Evolutionary conservation across 1,140 invertebrate species (phyloP).

Genomic region (Sweltsa coloradensis): DNA sequence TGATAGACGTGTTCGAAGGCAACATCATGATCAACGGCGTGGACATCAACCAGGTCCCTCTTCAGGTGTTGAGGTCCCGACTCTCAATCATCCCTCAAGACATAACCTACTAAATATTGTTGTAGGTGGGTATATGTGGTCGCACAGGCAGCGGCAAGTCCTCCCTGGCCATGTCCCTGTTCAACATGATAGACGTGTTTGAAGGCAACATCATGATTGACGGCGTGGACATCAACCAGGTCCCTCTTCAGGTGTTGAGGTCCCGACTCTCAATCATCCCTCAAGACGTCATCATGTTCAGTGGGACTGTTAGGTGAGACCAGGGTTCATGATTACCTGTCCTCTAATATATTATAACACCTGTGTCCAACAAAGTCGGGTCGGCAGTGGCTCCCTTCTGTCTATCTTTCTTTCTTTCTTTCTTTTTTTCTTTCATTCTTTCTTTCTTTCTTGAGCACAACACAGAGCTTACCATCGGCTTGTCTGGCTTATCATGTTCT

Average conservation of each 20-base stretch:
- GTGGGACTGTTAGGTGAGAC: slow-evolving; percentile 40
- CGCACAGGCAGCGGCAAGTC: slow-evolving; percentile 72
- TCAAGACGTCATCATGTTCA: slow-evolving; percentile 46
- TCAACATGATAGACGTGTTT: slow-evolving; percentile 44
- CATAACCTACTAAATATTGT: too few relatives aligned
- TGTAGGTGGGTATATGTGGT: slow-evolving; percentile 71
- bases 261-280: slow-evolving; percentile 46
- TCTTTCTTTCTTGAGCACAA: too few relatives aligned
- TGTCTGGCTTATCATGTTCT: too few relatives aligned
- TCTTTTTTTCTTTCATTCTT: too few relatives aligned
- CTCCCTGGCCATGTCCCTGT: slow-evolving; percentile 54
- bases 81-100: slow-evolving; percentile 51
- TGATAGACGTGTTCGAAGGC: slow-evolving; percentile 47
- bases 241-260: slow-evolving; percentile 57
- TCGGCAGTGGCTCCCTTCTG: too few relatives aligned
- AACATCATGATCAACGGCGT: slow-evolving; percentile 53
- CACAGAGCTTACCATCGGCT: too few relatives aligned
- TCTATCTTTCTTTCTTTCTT: too few relatives aligned
- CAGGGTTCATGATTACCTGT: too few relatives aligned
- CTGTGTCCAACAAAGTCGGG: too few relatives aligned
- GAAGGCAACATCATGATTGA: slow-evolving; percentile 57
- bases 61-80: slow-evolving; percentile 49
- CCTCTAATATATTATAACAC: too few relatives aligned
- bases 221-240: slow-evolving; percentile 44
- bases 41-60: slow-evolving; percentile 49